Evolutionary conservation across 2,888 invertebrate species (phyloP), one percentile per base, ranked within the genome.

Genomic region (Strigamia maritima): DNA sequence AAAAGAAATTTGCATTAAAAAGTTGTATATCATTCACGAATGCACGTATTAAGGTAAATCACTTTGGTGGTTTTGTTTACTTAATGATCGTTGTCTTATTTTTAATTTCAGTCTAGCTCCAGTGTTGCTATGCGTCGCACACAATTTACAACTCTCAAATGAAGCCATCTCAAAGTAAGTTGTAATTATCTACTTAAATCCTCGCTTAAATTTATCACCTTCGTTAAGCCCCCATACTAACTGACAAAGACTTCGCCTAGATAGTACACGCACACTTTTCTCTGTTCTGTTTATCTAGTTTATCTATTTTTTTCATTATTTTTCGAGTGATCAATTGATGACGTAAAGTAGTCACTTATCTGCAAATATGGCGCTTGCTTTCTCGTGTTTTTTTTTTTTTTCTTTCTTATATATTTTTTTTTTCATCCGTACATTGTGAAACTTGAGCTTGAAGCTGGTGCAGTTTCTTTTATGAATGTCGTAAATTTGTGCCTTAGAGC

Each of bases 381-480:
- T 54, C n/a, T 19, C 28, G 28, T 28, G 28, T 70, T 70, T 28
- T 70, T 26, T 24, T 70, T 70, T 24, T 70, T 70, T 26, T 14
- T 70, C 26, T 26, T 70, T 28, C 24, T 65, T 26, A 26, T 28
- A 26, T 28, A 14, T 70, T 12, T 65, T 26, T 70, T 70, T 70
- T 70, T 70, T 70, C 26, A 70, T 26, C 28, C 70, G 26, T 70
- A 70, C 70, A 70, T 70, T 70, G 70, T 70, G 70, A 70, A 70
- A 28, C 70, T 70, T 70, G 70, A 70, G 70, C 70, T 70, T 70
- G 70, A 70, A 70, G 70, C 70, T 70, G 70, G 70, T 70, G 70
- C 70, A 70, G 70, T 70, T 70, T 70, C 70, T 70, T 70, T 70
- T 70, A 70, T 70, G 70, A 70, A 70, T 70, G 70, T 70, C 70